These are phyloP conservation scores for Avahi laniger DNA, from an alignment of 2,797 vertebrate genomes.

Conservation along the genomic window DNA sequence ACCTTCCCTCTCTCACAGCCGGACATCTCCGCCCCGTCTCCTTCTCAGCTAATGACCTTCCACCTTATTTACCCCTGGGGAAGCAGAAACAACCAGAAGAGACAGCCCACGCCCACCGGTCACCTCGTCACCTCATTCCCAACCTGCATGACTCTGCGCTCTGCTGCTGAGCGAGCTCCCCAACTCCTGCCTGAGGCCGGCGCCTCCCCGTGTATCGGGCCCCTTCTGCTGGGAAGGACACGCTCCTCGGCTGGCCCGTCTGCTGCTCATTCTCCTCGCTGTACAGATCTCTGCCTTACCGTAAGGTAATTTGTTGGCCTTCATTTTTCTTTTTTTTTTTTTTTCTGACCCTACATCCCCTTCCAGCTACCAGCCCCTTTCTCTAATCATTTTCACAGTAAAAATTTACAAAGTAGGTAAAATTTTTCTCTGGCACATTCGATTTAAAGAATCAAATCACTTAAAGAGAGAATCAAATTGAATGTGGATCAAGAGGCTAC, in stretches of 20 bases:
- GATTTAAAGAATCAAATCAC: not conserved
- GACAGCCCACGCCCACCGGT: not conserved
- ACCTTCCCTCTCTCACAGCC: not conserved
- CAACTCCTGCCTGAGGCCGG: not conserved
- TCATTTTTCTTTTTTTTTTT: too few species aligned
- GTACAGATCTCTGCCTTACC: not conserved
- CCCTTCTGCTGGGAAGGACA: not conserved
- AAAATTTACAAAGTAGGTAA: not conserved
- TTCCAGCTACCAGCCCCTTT: not conserved
- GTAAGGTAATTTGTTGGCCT: not conserved
- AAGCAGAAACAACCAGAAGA: not conserved
- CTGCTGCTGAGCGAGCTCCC: not conserved
- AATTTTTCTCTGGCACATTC: not conserved
- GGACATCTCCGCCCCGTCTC: not conserved
- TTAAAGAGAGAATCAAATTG: not conserved
- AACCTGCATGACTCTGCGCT: not conserved
- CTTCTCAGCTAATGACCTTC: not conserved
- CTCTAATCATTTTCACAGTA: not conserved
- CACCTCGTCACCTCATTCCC: not conserved
- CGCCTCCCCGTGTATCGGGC: fast-evolving
- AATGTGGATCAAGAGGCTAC: not conserved
- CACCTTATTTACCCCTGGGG: not conserved
- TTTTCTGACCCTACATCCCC: not conserved
- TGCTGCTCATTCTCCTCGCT: not conserved
- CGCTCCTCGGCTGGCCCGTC: too few species aligned